phyloP scores from a whole-genome alignment of 2,113 vertebrate genomes.

The Elaphurus davidianus region DNA sequence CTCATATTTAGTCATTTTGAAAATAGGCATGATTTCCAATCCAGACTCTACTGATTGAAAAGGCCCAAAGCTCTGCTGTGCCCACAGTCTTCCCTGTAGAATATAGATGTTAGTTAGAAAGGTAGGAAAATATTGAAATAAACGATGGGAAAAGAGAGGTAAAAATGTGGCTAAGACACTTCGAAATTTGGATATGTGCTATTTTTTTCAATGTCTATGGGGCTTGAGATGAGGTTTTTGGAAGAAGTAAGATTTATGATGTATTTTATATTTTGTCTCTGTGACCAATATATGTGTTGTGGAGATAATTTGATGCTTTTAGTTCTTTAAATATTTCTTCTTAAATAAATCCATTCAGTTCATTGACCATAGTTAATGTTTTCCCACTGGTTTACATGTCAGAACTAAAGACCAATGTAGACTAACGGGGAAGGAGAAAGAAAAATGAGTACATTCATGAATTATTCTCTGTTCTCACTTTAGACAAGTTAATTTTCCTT shows the following conservation, averaged over 20 bases:
- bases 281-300: constrained; percentile 33
- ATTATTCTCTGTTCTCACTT: constrained; percentile 67
- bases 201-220: background rate
- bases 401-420: constrained; percentile 59
- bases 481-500: constrained; percentile 71
- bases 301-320: constrained; percentile 55
- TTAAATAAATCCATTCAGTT: constrained; percentile 66
- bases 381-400: constrained; percentile 63
- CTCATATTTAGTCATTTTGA: background rate
- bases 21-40: constrained; percentile 10
- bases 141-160: constrained; percentile 9
- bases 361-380: constrained; percentile 68
- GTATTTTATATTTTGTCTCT: constrained; percentile 20
- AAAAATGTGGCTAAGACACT: constrained; percentile 38
- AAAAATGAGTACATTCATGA: constrained; percentile 67
- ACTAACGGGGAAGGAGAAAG: constrained; percentile 36
- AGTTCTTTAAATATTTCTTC: constrained; percentile 68
- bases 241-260: constrained; percentile 16
- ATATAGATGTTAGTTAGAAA: constrained; percentile 34
- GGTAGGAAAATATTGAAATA: constrained; percentile 47
- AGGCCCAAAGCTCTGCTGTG: background rate
- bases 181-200: constrained; percentile 17
- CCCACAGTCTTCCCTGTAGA: background rate
- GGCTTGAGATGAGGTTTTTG: background rate
- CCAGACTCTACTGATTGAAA: background rate